phyloP scores from a whole-genome alignment of 1,140 invertebrate species.

The Drosophila simulans region DNA sequence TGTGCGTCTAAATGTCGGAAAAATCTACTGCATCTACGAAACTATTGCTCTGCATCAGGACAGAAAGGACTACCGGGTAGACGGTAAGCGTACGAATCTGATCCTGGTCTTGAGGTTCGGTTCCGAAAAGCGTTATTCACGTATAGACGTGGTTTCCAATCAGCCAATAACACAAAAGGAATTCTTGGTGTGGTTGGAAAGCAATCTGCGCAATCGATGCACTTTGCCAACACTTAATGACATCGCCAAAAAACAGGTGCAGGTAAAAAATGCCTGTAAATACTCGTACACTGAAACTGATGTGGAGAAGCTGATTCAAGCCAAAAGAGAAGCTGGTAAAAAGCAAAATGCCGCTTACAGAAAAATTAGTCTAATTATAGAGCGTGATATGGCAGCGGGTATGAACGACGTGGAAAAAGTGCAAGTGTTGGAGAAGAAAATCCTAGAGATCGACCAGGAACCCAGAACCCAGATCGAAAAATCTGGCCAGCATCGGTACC shows the following conservation, averaged over 20 bases:
- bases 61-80: constrained; percentile 16
- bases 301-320: constrained; percentile 37
- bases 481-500: neutral
- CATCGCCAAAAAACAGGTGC: constrained; percentile 27
- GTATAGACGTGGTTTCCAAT: constrained; percentile 46
- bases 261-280: constrained; percentile 22
- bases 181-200: constrained; percentile 18
- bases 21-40: constrained; percentile 8
- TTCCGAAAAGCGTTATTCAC: neutral
- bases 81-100: constrained; percentile 12
- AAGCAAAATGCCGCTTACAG: constrained; percentile 17
- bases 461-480: neutral
- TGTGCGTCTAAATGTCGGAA: constrained; percentile 30
- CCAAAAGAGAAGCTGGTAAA: constrained; percentile 2
- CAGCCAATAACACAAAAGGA: constrained; percentile 13
- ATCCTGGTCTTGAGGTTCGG: constrained; percentile 21
- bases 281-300: constrained; percentile 43
- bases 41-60: constrained; percentile 8
- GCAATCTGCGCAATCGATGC: neutral
- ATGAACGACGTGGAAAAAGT: constrained; percentile 28
- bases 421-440: constrained; percentile 27
- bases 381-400: constrained; percentile 34
- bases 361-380: constrained; percentile 39
- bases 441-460: constrained; percentile 36
- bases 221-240: constrained; percentile 6